Evolutionary conservation across 2,888 invertebrate species (phyloP), one percentile per base, ranked within the genome.

Genomic region (Icerya purchasi): DNA sequence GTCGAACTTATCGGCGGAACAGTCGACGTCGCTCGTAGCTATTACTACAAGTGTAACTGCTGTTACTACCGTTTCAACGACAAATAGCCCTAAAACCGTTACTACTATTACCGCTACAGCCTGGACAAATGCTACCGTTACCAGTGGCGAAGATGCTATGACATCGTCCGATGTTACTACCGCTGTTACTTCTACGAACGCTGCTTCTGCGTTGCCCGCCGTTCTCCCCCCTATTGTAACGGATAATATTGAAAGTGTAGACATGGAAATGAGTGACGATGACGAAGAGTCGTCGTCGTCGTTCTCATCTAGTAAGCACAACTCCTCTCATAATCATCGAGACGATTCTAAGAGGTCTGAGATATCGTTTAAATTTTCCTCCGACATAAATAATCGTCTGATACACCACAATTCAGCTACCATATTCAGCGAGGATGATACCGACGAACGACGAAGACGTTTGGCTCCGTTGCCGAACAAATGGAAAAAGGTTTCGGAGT

Each of bases 201-300:
- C 60, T 50, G 60, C 58, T 51, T 55, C 50, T 18, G 61, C 58
- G 20, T 60, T 61, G 60, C 61, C 54, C 55, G 59, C 60, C 18
- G 57, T 57, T 14, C 61, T 58, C 21, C 61, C 58, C 23, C 10
- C 52, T 51, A n/a, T 61, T n/a, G n/a, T n/a, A n/a, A 23, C 61
- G 21, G 86, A 86, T 67, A 86, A 83, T 68, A 82, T 84, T 2
- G 84, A 84, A 68, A 84, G 82, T 68, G 82, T 87, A 61, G 88
- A 89, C 65, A 88, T 88, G 87, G 88, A 88, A 65, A 76, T 89
- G 69, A 87, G 86, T 14, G 88, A 88, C 66, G 88, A 88, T 54
- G 87, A 87, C 57, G 65, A 64, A 5, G 59, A 61, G 3, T 20
- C 61, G 36, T 20, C 2, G 55, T 50, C 22, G 36, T 51, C 52